Percentiles rank a stretch among this genome's conserved stretches.
Conservation (phyloP, 2,113 vertebrate genomes). For the Melanostigma gelatinosum region DNA sequence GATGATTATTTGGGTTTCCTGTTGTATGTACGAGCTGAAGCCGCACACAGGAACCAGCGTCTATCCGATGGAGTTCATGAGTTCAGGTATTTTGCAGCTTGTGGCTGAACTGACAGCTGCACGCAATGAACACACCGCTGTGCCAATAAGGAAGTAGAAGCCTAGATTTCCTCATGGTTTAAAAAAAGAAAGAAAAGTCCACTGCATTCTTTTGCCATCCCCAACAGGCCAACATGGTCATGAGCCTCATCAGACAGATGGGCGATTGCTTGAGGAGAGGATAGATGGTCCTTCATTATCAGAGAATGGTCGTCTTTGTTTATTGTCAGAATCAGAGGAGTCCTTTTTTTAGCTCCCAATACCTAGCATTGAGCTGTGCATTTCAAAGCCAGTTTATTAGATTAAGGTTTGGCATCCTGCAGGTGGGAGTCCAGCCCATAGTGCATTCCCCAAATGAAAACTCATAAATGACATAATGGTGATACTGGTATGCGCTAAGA, state of each 20-base stretch:
- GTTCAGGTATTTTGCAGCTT: constrained; percentile 13
- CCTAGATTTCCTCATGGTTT: neutral
- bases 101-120: neutral
- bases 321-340: constrained; percentile 5
- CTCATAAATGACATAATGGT: constrained; percentile 29
- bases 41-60: constrained; percentile 25
- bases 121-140: neutral
- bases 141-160: constrained; percentile 27
- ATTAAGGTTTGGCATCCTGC: constrained; percentile 20
- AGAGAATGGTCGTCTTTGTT: constrained; percentile 21
- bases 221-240: constrained; percentile 1
- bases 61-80: neutral
- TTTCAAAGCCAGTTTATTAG: constrained; percentile 18
- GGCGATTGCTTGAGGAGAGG: neutral
- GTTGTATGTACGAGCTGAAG: neutral
- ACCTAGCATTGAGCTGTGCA: neutral
- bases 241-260: neutral
- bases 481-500: constrained; percentile 6
- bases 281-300: constrained; percentile 27
- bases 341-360: neutral
- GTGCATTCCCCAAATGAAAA: constrained; percentile 18
- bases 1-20: constrained; percentile 33
- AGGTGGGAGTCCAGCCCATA: neutral
- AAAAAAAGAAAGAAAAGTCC: constrained; percentile 16
- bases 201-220: constrained; percentile 33